Evolutionary conservation across 2,888 invertebrate species (phyloP), one percentile per base, ranked within the genome.

Genomic region (Caenorhabditis wallacei): DNA sequence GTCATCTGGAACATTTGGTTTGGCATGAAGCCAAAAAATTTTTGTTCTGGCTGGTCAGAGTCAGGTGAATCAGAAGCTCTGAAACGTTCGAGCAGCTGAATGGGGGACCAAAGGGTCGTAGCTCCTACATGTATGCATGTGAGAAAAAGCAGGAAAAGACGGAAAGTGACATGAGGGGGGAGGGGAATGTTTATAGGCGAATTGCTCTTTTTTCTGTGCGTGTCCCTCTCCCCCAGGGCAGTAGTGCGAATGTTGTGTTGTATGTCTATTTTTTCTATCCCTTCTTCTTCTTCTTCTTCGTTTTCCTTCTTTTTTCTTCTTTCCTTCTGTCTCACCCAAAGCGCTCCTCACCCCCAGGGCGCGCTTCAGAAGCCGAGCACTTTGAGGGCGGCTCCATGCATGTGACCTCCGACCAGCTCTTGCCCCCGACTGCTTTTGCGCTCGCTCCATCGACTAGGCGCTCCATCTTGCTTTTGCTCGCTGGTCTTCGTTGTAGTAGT

Each of bases 181-280:
- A 59, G 68, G 71, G 72, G 81, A 81, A 81, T 81, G 81, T 81
- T 81, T 81, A 81, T 81, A 81, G 79, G 75, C 81, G 81, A 81
- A 81, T 81, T 81, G 81, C 81, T 81, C 81, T 81, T 81, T 81
- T 81, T 81, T 75, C 70, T 81, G 81, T 81, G 61, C 64, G 72
- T 68, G 80, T 80, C 74, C 75, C 69, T 75, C 81, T 81, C 81
- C 80, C 80, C 80, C 80, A 80, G 80, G 80, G 74, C 63, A 69
- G 63, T 74, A 80, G 80, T 71, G 72, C 80, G 80, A 80, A 72
- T 80, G 68, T 74, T 80, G 79, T 79, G 71, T 70, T 79, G 79
- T 70, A 70, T 71, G 70, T 79, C 70, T 79, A 79, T 80, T 80
- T 80, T 74, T 74, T 69, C 80, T 74, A 61, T 74, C 61, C 74